These are phyloP conservation scores for Proctacanthus coquilletti DNA, from an alignment of 1,140 invertebrate genomes.

Conservation along the genomic window DNA sequence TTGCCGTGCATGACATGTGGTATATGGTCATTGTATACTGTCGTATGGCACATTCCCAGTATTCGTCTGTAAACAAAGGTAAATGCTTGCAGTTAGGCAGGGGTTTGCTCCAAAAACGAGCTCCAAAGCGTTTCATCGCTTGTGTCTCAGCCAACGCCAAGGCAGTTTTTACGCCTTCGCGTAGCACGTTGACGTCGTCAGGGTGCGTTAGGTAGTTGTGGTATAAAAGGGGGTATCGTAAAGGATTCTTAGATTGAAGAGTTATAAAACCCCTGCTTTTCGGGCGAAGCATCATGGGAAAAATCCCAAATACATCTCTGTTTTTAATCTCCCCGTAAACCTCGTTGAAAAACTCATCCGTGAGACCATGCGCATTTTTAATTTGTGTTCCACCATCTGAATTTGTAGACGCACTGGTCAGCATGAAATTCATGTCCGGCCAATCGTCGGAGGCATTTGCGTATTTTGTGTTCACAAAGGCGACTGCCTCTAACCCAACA, in stretches of 20 bases:
- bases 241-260: conserved; percentile 59
- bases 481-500: conserved; percentile 67
- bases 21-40: conserved; percentile 81
- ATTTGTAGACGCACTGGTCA: conserved; percentile 60
- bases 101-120: conserved; percentile 51
- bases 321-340: conserved; percentile 51
- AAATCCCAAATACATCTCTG: conserved; percentile 58
- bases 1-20: conserved; percentile 66
- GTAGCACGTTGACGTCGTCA: conserved; percentile 57
- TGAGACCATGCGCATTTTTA: conserved; percentile 60
- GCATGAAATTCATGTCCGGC: conserved; percentile 79
- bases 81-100: conserved; percentile 67
- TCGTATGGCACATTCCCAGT: conserved; percentile 62
- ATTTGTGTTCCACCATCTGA: conserved; percentile 51
- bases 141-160: conserved; percentile 60
- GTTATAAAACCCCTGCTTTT: conserved; percentile 67
- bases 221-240: conserved; percentile 70
- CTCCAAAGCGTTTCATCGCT: conserved; percentile 56
- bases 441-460: conserved; percentile 68
- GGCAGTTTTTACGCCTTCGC: conserved; percentile 73
- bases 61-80: conserved; percentile 59
- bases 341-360: conserved; percentile 62
- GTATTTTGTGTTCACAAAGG: conserved; percentile 75
- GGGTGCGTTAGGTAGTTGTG: conserved; percentile 79
- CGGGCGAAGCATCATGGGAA: conserved; percentile 75